These are phyloP conservation scores for Macrocentrus cingulum DNA, from an alignment of 1,140 invertebrate species.

Conservation along the genomic window DNA sequence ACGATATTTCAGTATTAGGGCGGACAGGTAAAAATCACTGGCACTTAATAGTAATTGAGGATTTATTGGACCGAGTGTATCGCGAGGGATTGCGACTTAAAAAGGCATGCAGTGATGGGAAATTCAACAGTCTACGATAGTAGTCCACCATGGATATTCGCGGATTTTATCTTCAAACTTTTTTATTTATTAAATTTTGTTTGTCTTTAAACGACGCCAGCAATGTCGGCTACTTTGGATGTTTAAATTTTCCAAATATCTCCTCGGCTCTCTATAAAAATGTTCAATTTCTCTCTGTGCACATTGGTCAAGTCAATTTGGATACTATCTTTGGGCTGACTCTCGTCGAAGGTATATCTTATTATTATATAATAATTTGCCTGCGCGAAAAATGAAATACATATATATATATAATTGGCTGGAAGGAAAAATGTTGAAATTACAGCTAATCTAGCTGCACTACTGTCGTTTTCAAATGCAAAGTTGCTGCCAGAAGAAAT, in stretches of 20 bases:
- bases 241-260: conserved; percentile 8
- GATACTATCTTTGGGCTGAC: conserved; percentile 44
- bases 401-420: too few species aligned
- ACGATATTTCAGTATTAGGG: neutral
- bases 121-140: neutral
- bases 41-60: neutral
- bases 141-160: neutral
- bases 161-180: neutral
- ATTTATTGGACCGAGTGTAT: neutral
- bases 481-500: conserved; percentile 15
- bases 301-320: conserved; percentile 42
- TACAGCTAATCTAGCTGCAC: conserved; percentile 24
- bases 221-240: neutral
- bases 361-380: too few species aligned
- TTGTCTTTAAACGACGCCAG: neutral
- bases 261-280: conserved; percentile 30
- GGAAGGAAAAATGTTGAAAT: neutral
- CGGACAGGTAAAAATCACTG: neutral
- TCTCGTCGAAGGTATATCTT: conserved; percentile 42
- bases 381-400: too few species aligned
- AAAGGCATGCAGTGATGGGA: neutral
- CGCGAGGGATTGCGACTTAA: neutral
- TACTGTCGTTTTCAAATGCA: conserved; percentile 16
- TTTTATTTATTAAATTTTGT: neutral
- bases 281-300: conserved; percentile 35